Evolutionary conservation across 2,113 vertebrate genomes (phyloP), one percentile per base, ranked within the genome.

Genomic region (Prochilodus magdalenae): DNA sequence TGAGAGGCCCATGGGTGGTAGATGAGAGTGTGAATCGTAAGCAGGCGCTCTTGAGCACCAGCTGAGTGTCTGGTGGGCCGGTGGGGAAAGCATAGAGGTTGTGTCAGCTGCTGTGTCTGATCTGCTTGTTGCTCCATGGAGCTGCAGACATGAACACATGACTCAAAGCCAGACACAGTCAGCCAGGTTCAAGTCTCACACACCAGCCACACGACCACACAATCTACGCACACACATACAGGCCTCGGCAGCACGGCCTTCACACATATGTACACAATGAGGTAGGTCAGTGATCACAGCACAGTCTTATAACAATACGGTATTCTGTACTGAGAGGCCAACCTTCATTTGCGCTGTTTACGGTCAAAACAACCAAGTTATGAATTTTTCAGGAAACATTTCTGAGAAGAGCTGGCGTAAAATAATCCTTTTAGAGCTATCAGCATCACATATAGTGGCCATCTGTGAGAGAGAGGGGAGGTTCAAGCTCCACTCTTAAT

Each of bases 211-310:
- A 83, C 78, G 77, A 77, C 75, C 86, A 80, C 80, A 55, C 53
- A 22, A 55, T 5, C 53, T 22, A 62, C 66, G 75, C 80, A 77
- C 83, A 85, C 85, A 44, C 40, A 44, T 8, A 10, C 36, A 84
- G 53, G 84, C 87, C 77, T 80, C 78, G 33, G 47, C 87, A 83
- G 83, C 81, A 87, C 84, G 84, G 40, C 73, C 75, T 24, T 27
- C 59, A 51, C 60, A 83, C 62, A 73, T 53, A 33, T 70, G 55
- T 49, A 84, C 60, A 27, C 44, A 79, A 44, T 40, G 49, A 47
- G n/a, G 20, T n/a, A 69, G 20, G 6, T 44, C 36, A n/a, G 66
- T 33, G 8, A 26, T 0, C 8, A 65, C n/a, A 26, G 49, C 16
- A 44, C 4, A 3, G 55, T n/a, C 12, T 57, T 57, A n/a, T 57